These are phyloP conservation scores for Sminthurides bifidus DNA, from an alignment of 1,140 invertebrate genomes.

Conservation along the genomic window DNA sequence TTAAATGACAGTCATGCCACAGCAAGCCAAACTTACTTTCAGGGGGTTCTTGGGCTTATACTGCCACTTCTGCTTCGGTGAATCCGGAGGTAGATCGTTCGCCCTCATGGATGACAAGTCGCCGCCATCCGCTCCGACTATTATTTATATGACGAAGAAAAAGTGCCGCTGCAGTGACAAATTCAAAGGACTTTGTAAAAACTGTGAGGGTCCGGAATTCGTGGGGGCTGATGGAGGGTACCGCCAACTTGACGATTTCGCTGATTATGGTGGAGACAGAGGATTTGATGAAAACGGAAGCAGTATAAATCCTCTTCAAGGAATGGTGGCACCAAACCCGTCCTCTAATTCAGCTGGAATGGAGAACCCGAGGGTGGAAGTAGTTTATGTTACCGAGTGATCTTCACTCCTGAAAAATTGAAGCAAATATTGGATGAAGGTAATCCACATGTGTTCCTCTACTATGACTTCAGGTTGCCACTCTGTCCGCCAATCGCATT, in stretches of 20 bases:
- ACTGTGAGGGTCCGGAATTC: slow-evolving; percentile 16
- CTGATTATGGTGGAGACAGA: slow-evolving; percentile 17
- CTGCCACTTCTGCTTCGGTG: slow-evolving; percentile 3
- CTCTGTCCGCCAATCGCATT: too few relatives aligned
- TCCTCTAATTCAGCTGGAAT: too few relatives aligned
- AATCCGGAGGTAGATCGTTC: slow-evolving; percentile 4
- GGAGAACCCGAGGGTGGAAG: too few relatives aligned
- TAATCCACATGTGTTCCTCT: too few relatives aligned
- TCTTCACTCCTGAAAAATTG: too few relatives aligned
- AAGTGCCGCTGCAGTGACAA: slow-evolving; percentile 21
- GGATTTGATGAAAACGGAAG: slow-evolving; percentile 20
- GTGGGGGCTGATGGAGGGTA: slow-evolving; percentile 14
- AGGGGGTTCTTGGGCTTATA: background rate
- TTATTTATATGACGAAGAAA: background rate
- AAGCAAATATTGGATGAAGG: too few relatives aligned
- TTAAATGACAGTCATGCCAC: too few relatives aligned
- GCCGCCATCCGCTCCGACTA: background rate
- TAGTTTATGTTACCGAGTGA: too few relatives aligned
- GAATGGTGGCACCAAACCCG: too few relatives aligned
- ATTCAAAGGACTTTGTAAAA: slow-evolving; percentile 20
- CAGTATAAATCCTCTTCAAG: too few relatives aligned
- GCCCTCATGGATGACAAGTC: slow-evolving; percentile 7
- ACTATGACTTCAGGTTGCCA: too few relatives aligned
- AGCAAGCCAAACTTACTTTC: too few relatives aligned
- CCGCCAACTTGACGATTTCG: slow-evolving; percentile 4